phyloP scores from a whole-genome alignment of 2,797 vertebrate genomes.

The Stomatorhinus walkeri region DNA sequence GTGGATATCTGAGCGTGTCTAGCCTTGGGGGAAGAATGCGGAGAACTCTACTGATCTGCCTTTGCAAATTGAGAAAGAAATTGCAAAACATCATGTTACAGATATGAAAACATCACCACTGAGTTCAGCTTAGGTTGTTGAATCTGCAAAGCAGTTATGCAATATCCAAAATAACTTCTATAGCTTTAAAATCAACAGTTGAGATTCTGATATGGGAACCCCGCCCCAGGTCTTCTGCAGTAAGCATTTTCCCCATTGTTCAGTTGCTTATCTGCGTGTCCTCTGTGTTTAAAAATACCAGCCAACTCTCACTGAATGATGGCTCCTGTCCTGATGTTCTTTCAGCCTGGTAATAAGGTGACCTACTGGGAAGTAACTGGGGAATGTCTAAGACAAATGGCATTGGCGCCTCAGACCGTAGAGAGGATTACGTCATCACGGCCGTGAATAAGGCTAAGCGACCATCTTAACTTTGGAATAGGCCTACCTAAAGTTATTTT shows the following conservation, averaged over 20 bases:
- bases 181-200: neutral
- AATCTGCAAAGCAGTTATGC: neutral
- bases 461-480: neutral
- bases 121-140: neutral
- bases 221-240: neutral
- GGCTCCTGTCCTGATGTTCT: constrained; percentile 19
- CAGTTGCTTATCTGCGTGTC: constrained; percentile 10
- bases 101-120: neutral
- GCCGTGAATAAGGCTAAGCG: constrained; percentile 18
- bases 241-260: neutral
- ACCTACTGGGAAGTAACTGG: constrained; percentile 24
- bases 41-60: neutral
- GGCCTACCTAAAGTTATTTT: neutral
- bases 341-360: constrained; percentile 26
- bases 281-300: constrained; percentile 27
- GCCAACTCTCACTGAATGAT: constrained; percentile 28
- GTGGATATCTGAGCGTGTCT: neutral
- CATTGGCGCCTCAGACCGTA: constrained; percentile 36
- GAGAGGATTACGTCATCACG: constrained; percentile 16
- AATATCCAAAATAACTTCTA: neutral
- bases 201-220: neutral
- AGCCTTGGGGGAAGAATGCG: neutral
- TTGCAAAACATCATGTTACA: neutral
- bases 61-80: neutral
- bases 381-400: constrained; percentile 29